Evolutionary conservation across 2,113 vertebrate species (phyloP).

Genomic region (Carassius carassius): DNA sequence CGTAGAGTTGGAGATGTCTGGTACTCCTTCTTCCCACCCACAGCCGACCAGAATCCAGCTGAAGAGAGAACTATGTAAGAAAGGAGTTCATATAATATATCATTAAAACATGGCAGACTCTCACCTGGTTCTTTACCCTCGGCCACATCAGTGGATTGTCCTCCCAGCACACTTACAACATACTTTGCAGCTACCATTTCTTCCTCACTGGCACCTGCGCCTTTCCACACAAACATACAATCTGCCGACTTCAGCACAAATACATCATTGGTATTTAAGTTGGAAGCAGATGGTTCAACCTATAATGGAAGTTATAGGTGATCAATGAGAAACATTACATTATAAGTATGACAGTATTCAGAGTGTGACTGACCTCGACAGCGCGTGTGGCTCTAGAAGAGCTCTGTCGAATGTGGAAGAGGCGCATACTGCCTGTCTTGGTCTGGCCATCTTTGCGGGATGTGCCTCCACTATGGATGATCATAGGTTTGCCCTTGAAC

Average conservation of each 20-base stretch:
- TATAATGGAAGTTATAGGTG: conserved; percentile 47
- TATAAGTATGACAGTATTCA: not conserved
- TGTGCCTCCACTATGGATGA: conserved; percentile 74
- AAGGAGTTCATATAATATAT: not conserved
- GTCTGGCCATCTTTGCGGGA: conserved; percentile 64
- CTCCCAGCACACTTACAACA: conserved; percentile 67
- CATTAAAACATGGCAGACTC: not conserved
- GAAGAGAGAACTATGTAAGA: not conserved
- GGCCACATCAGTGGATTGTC: conserved; percentile 55
- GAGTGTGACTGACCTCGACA: conserved; percentile 71
- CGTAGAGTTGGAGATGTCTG: conserved; percentile 71
- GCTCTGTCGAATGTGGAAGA: conserved; percentile 77
- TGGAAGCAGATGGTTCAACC: conserved; percentile 68
- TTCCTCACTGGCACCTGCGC: conserved; percentile 65
- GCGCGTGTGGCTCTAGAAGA: conserved; percentile 67
- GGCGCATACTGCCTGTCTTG: conserved; percentile 55
- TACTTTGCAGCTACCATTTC: conserved; percentile 68
- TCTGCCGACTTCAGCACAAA: conserved; percentile 73
- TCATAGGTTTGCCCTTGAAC: conserved; percentile 74
- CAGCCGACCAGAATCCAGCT: conserved; percentile 73
- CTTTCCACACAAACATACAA: conserved; percentile 69
- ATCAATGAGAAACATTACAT: not conserved
- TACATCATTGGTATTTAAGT: conserved; percentile 76
- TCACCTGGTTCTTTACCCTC: conserved; percentile 74
- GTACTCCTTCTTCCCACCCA: conserved; percentile 75